Base-by-base conservation (phyloP, 1,140 invertebrate genomes). In the Cylas formicarius region DNA sequence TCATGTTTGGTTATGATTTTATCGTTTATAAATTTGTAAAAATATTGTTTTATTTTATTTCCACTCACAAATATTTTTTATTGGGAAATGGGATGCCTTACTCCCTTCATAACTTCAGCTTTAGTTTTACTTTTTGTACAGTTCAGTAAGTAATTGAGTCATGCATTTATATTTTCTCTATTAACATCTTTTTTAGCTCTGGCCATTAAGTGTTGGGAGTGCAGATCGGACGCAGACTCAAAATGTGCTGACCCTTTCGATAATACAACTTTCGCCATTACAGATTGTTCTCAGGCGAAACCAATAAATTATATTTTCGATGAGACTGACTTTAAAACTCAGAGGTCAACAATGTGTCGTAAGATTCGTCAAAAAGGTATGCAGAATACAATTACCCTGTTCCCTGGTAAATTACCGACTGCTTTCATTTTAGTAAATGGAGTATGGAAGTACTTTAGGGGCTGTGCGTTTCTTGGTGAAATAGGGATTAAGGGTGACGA, bases 231-330 rank as follows among this genome's bases (percentile, higher is more conserved):
- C 61, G 77, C 77, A 34, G 90, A 95, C 72, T 86, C 87, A 7
- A 87, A 90, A 70, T 94, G 90, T 66, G 80, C 81, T 0, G 90
- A 94, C 72, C 91, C 91, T 1, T 95, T 95, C 61, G 90, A 94
- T 65, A 95, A 95, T 56, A 75, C 76, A 23, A 86, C 89, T 2
- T 77, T 90, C 40, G 86, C 86, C 1, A 90, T 92, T 23, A 84
- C 80, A 2, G 89, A 94, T 61, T 94, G 90, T 56, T 75, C 73
- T 45, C 75, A 84, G 58, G 76, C 78, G 46, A 68, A 65, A 14
- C 71, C 74, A 20, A 63, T 88, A 14, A 53, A 69, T 9, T 84
- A 88, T 67, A 68, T 88, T 26, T 48, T 23, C 38, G 46, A 48
- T 19, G 31, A 42, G 16, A 23, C 35, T 28, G 26, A 48, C 24